phyloP scores from a whole-genome alignment of 2,888 invertebrate species.

The Acleris laterana region DNA sequence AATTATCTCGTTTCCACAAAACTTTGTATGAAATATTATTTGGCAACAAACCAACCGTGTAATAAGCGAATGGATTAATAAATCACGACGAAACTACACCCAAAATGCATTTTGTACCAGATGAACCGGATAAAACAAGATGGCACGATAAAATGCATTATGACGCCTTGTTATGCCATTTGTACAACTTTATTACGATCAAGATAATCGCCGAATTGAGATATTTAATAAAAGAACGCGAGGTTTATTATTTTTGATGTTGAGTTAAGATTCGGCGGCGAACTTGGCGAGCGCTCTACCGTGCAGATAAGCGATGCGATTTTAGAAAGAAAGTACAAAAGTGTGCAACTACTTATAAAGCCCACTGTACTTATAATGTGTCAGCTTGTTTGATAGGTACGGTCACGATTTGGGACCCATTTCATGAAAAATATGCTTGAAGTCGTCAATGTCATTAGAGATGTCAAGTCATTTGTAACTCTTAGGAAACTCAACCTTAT shows the following conservation, averaged over 20 bases:
- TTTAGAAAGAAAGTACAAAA: neutral
- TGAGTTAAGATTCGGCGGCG: neutral
- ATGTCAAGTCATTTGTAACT: too few species aligned
- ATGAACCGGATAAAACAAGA: conserved; percentile 27
- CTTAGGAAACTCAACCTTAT: too few species aligned
- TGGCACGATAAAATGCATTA: conserved; percentile 34
- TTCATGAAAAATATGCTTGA: too few species aligned
- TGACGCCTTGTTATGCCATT: conserved; percentile 36
- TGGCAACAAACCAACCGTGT: conserved; percentile 26
- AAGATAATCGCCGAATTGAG: conserved; percentile 33
- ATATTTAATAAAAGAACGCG: conserved; percentile 10
- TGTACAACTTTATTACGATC: conserved; percentile 26
- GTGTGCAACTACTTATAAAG: too few species aligned
- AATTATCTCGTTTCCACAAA: neutral
- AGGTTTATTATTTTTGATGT: conserved; percentile 10
- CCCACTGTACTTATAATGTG: too few species aligned
- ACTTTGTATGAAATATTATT: conserved; percentile 22
- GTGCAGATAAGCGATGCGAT: neutral
- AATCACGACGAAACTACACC: conserved; percentile 27
- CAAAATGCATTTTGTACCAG: conserved; percentile 21
- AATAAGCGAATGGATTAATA: conserved; percentile 27
- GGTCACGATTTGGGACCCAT: too few species aligned
- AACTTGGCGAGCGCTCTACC: conserved; percentile 12
- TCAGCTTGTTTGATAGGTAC: too few species aligned
- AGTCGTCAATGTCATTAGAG: too few species aligned